Base-by-base conservation (phyloP, 1,140 invertebrate species). In the Vanessa tameamea region DNA sequence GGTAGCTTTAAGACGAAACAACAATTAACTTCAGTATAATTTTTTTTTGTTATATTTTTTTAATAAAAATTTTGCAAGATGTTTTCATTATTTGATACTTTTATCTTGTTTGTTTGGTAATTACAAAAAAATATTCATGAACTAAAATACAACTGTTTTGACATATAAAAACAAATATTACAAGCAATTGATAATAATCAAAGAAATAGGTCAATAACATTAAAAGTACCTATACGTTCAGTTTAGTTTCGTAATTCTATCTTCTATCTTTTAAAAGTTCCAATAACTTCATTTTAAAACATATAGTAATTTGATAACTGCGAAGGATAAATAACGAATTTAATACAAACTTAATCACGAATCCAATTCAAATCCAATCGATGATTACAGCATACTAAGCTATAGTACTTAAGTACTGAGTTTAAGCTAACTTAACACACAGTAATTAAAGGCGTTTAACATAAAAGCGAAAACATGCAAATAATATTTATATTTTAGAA, bases 401-500 rank as follows among this genome's bases (percentile, higher is more conserved):
- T 23, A 13, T 9, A 57, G 53, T 20, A 57, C 20, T 57, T 23
- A 12, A 13, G 4, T 57, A 13, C 53, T 20, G 20, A 23, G 16
- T 57, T 23, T 57, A 57, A 57, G 12, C 11, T 9, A 20, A 11
- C 6, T 23, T 57, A 23, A 23, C 23, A 57, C 16, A 23, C 14
- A 13, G 9, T 23, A 9, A 57, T 12, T 20, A 57, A 23, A 57
- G 9, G 53, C 20, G 6, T 20, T 13, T 23, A 23, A 57, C 9
- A 57, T 20, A 23, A 15, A 14, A 55, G 16, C 37, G 37, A 37
- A 69, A 65, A n/a, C 23, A 69, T 47, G 37, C 43, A 61, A 73
- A 26, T 67, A 47, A 70, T 16, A 68, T 43, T 5, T 51, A 63
- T 67, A 65, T 59, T 23, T 47, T 37, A 59, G 43, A 48, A 70